These are phyloP conservation scores for Spilogale gracilis DNA, from an alignment of 2,113 vertebrate genomes.

Conservation along the genomic window DNA sequence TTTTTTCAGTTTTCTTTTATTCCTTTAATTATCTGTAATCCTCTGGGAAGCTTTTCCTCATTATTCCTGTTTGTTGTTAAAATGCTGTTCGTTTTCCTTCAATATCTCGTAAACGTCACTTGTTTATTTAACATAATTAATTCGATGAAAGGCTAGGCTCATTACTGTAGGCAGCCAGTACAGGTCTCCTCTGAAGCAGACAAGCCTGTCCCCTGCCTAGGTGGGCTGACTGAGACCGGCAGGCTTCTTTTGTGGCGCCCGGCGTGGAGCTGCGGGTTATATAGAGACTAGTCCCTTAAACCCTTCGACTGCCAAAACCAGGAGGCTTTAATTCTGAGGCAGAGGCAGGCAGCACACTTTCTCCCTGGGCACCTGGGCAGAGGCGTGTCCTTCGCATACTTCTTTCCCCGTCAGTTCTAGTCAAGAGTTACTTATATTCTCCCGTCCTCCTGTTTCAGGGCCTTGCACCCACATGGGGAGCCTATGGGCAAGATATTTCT, in stretches of 20 bases:
- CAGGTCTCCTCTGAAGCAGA: neutral
- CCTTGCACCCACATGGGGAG: neutral
- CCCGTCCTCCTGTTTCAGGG: neutral
- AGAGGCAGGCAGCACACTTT: neutral
- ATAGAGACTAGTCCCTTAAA: neutral
- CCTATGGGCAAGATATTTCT: neutral
- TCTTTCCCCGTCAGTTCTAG: neutral
- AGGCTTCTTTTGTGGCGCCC: neutral
- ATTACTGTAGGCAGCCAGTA: neutral
- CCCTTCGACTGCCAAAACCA: neutral
- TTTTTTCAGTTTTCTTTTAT: constrained; percentile 26
- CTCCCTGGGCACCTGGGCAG: neutral
- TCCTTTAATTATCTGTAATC: constrained; percentile 3
- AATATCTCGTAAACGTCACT: neutral
- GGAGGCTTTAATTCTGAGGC: neutral
- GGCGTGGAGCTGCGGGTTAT: neutral
- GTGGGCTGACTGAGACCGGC: neutral
- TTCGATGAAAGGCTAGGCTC: neutral
- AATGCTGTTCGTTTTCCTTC: constrained; percentile 49
- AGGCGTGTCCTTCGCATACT: neutral
- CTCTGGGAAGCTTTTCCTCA: neutral
- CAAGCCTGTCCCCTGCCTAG: neutral
- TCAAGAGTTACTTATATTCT: neutral
- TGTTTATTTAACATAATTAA: constrained; percentile 43
- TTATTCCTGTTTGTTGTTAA: constrained; percentile 35